These are phyloP conservation scores for Crenichthys baileyi DNA, from an alignment of 2,797 vertebrate genomes.

Conservation along the genomic window DNA sequence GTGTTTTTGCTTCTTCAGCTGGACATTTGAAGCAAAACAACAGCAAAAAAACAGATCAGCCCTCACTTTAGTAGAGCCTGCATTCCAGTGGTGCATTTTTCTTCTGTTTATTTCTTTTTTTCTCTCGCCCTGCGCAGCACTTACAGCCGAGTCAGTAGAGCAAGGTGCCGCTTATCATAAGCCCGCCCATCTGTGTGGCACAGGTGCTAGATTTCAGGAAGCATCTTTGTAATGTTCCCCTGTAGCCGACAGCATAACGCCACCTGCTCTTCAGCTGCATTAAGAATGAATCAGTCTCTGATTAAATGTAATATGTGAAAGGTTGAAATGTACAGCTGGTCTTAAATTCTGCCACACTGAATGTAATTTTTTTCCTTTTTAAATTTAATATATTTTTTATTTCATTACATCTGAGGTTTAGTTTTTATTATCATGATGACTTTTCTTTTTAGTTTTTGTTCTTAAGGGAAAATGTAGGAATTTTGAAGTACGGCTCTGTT, in stretches of 20 bases:
- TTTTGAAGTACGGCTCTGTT: not conserved
- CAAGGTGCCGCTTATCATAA: conserved; percentile 34
- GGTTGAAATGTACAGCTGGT: conserved; percentile 54
- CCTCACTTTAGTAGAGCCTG: not conserved
- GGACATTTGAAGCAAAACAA: conserved; percentile 7
- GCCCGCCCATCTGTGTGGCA: conserved; percentile 20
- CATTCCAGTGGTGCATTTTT: conserved; percentile 9
- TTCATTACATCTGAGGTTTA: conserved; percentile 24
- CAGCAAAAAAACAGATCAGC: conserved; percentile 13
- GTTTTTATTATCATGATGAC: conserved; percentile 2
- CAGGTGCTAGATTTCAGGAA: conserved; percentile 18
- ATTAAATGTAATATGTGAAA: conserved; percentile 6
- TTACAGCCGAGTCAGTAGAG: conserved; percentile 23
- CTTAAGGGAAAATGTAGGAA: conserved; percentile 1
- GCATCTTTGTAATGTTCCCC: conserved; percentile 19
- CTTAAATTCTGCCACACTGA: conserved; percentile 55
- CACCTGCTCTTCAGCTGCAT: conserved; percentile 5
- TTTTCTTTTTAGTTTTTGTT: conserved; percentile 3
- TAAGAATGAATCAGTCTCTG: conserved; percentile 12
- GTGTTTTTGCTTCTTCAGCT: conserved; percentile 53
- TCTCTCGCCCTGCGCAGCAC: conserved; percentile 50
- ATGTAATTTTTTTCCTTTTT: conserved; percentile 50
- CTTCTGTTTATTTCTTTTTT: not conserved
- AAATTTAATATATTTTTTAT: conserved; percentile 20
- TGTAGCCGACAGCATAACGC: conserved; percentile 12